Evolutionary conservation across 2,888 invertebrate species (phyloP).

Genomic region (Neria commutata): DNA sequence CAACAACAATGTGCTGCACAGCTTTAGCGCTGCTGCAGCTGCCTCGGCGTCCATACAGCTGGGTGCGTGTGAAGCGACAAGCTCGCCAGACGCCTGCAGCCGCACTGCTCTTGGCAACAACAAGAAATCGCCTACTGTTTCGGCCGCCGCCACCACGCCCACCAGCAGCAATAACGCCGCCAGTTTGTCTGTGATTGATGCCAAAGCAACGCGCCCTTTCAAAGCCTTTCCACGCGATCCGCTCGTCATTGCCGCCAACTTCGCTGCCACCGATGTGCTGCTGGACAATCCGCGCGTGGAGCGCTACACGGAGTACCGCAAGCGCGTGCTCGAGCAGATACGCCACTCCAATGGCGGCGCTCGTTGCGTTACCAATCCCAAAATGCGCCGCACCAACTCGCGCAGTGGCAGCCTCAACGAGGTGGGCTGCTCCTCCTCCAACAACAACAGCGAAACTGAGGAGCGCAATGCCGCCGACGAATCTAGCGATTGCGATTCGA

Average conservation of each 20-base stretch:
- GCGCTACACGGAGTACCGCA: conserved; percentile 74
- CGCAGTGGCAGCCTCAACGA: conserved; percentile 48
- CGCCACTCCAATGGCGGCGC: conserved; percentile 68
- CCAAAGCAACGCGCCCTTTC: conserved; percentile 68
- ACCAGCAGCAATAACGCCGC: conserved; percentile 31
- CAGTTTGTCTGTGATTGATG: conserved; percentile 29
- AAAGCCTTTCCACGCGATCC: conserved; percentile 78
- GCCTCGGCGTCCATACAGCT: conserved; percentile 29
- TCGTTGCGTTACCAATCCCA: conserved; percentile 68
- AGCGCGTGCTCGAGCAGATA: conserved; percentile 69
- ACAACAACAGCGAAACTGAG: conserved; percentile 55
- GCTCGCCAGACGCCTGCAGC: not conserved
- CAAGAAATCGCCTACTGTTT: conserved; percentile 17
- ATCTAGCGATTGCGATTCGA: conserved; percentile 57
- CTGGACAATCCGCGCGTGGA: conserved; percentile 69
- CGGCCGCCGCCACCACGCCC: conserved; percentile 30
- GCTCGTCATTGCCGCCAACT: conserved; percentile 66
- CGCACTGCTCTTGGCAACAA: not conserved
- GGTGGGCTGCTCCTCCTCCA: conserved; percentile 45
- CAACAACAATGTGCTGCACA: conserved; percentile 35
- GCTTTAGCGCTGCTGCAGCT: conserved; percentile 37
- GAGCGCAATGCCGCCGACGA: conserved; percentile 52
- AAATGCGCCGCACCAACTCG: conserved; percentile 70
- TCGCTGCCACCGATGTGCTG: conserved; percentile 64
- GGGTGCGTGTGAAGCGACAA: not conserved